Percentiles rank a stretch among this genome's conserved stretches.
Evolutionary conservation across 2,888 invertebrate species (phyloP).

Genomic region (Periphyllus acericola): DNA sequence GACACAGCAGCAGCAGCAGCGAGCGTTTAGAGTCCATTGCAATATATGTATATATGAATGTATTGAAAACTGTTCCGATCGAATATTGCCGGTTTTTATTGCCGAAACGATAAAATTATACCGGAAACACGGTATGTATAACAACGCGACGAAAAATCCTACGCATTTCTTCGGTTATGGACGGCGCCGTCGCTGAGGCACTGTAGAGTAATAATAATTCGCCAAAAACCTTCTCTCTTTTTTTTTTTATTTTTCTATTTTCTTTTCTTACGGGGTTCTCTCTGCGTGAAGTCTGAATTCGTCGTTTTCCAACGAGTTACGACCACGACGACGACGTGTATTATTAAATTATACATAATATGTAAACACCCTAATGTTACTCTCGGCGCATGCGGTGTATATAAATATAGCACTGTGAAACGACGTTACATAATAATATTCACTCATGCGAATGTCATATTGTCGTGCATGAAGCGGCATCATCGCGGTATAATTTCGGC

Average conservation of each 20-base stretch:
- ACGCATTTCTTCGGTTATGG: not conserved
- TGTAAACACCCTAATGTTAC: no score
- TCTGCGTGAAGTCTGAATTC: no score
- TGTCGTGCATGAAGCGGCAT: no score
- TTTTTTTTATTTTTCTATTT: not conserved
- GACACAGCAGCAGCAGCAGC: not conserved
- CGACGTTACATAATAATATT: no score
- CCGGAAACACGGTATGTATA: not conserved
- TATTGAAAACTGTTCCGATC: constrained; percentile 1
- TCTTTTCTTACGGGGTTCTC: no score
- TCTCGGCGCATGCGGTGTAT: no score
- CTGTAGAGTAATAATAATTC: not conserved
- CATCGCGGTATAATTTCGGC: no score
- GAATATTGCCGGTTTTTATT: constrained; percentile 4
- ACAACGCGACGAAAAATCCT: not conserved
- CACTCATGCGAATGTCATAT: no score
- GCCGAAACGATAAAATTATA: constrained; percentile 19
- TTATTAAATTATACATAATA: no score
- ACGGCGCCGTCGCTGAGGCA: not conserved
- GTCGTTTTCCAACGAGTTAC: not conserved
- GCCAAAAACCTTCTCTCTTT: not conserved
- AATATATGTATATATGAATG: not conserved
- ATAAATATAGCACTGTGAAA: no score
- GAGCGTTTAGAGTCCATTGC: constrained; percentile 11
- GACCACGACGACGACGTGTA: not conserved